These are phyloP conservation scores for Macropis europaea DNA, from an alignment of 2,888 invertebrate species.

Conservation along the genomic window DNA sequence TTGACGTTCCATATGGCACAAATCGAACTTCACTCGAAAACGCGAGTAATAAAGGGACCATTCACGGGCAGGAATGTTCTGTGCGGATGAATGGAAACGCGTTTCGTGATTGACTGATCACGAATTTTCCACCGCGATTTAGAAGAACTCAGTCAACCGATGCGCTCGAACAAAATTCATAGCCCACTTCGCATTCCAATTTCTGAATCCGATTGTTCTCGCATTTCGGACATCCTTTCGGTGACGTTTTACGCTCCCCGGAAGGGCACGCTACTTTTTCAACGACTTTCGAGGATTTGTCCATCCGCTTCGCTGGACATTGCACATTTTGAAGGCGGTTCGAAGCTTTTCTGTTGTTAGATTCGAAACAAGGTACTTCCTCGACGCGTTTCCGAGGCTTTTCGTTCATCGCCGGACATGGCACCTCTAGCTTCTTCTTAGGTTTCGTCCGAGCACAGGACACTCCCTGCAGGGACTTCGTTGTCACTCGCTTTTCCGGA, in stretches of 20 bases:
- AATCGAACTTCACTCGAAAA: too few relatives aligned
- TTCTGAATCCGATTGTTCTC: conserved; percentile 53
- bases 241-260: background rate
- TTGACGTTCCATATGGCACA: too few relatives aligned
- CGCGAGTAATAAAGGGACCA: background rate
- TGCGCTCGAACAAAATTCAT: background rate
- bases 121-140: background rate
- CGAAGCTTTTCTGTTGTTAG: background rate
- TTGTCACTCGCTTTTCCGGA: background rate
- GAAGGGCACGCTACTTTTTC: background rate
- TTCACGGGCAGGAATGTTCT: background rate
- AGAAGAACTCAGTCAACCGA: background rate
- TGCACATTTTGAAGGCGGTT: background rate
- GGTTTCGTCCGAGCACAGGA: background rate
- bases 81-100: background rate
- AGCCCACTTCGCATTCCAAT: conserved; percentile 59
- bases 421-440: background rate
- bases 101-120: background rate
- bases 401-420: background rate
- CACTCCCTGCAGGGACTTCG: conserved; percentile 1
- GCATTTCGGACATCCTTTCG: conserved; percentile 37
- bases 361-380: background rate
- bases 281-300: background rate
- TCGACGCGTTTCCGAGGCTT: background rate
- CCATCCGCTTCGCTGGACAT: background rate